Evolutionary conservation across 2,113 vertebrate species (phyloP).

Genomic region (Onychostruthus taczanowskii): DNA sequence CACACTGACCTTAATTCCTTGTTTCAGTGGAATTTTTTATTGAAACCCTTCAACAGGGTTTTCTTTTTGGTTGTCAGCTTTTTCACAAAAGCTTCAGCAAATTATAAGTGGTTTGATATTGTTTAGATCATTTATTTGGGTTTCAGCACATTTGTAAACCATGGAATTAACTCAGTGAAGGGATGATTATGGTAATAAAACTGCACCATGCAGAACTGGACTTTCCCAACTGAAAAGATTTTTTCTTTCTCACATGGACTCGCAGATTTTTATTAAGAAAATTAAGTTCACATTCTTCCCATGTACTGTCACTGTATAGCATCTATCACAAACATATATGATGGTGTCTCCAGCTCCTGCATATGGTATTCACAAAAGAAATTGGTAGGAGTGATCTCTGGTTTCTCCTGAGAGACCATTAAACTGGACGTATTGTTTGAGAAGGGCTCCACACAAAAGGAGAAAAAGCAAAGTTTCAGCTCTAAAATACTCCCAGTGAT

Average conservation of each 20-base stretch:
- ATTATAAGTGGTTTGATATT: neutral
- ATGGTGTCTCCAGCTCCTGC: neutral
- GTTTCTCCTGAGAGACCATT: neutral
- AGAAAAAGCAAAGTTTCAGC: neutral
- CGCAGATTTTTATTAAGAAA: neutral
- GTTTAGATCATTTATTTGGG: neutral
- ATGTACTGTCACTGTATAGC: neutral
- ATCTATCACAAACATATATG: neutral
- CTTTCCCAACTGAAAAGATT: neutral
- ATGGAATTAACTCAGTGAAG: neutral
- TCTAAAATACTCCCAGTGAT: neutral
- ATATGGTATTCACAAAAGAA: neutral
- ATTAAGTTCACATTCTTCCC: neutral
- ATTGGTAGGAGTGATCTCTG: neutral
- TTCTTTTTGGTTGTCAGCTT: neutral
- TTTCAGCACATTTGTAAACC: neutral
- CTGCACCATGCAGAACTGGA: neutral
- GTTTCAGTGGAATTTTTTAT: neutral
- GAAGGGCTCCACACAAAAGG: neutral
- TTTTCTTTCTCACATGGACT: neutral
- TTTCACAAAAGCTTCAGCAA: neutral
- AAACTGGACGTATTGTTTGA: neutral
- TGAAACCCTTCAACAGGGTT: neutral
- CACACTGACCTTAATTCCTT: neutral
- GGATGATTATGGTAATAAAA: neutral